These are phyloP conservation scores for Globodera rostochiensis DNA, from an alignment of 1,140 invertebrate species.

Conservation along the genomic window DNA sequence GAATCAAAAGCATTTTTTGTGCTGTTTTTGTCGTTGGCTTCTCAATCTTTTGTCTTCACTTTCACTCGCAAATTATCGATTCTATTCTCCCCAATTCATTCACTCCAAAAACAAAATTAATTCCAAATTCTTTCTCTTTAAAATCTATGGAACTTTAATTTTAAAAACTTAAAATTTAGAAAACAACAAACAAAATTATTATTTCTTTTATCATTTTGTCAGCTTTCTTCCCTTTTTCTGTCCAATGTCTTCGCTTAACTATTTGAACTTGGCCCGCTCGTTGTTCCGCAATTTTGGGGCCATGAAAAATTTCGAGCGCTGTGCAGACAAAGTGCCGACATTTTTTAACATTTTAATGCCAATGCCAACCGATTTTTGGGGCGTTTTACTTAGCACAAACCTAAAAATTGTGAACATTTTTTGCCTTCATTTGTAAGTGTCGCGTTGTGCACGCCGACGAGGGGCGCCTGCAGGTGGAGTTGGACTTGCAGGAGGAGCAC, in stretches of 20 bases:
- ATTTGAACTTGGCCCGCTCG: constrained; percentile 10
- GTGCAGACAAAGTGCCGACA: constrained; percentile 15
- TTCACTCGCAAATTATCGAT: too few species aligned
- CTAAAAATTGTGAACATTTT: neutral
- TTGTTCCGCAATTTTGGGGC: constrained; percentile 11
- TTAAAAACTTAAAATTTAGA: neutral
- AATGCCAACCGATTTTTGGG: neutral
- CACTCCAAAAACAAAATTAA: too few species aligned
- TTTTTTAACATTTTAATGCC: neutral
- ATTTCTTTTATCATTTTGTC: neutral
- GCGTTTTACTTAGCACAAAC: too few species aligned
- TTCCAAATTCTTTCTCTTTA: too few species aligned
- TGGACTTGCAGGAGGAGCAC: constrained; percentile 19
- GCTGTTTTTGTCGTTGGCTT: too few species aligned
- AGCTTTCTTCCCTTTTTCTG: neutral
- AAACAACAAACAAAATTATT: neutral
- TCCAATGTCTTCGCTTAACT: neutral
- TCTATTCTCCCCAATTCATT: too few species aligned
- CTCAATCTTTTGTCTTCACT: too few species aligned
- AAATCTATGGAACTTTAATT: too few species aligned
- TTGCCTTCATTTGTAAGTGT: constrained; percentile 7
- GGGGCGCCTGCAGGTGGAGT: constrained; percentile 18
- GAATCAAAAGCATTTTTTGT: too few species aligned
- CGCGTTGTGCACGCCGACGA: constrained; percentile 15
- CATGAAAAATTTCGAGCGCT: constrained; percentile 22